A percentile compares a stretch with the other conserved stretches of the same genome.
phyloP scores from a whole-genome alignment of 1,140 invertebrate species.

The Odontomachus brunneus region DNA sequence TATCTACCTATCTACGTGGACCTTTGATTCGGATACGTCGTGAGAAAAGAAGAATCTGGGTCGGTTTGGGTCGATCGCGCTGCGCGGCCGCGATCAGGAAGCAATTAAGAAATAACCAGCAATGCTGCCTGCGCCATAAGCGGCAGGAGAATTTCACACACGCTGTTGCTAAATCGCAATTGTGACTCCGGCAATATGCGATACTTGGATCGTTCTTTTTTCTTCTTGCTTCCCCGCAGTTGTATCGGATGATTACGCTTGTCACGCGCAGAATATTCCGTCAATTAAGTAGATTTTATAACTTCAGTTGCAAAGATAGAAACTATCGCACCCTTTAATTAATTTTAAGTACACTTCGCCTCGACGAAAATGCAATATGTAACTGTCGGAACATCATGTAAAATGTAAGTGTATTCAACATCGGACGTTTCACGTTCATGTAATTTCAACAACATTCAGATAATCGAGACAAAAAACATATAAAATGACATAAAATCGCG shows the following conservation, averaged over 20 bases:
- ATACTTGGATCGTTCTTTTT: not conserved
- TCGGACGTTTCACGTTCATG: no score
- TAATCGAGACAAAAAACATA: not conserved
- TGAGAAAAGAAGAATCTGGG: constrained; percentile 54
- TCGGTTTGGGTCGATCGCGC: constrained; percentile 10
- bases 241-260: not conserved
- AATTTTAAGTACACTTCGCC: not conserved
- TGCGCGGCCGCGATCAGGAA: constrained; percentile 40
- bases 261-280: not conserved
- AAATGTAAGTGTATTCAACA: no score
- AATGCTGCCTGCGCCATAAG: constrained; percentile 18
- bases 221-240: not conserved
- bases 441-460: not conserved
- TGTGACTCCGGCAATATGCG: not conserved
- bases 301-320: not conserved
- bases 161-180: not conserved
- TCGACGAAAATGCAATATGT: not conserved
- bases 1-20: not conserved
- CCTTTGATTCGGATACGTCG: not conserved
- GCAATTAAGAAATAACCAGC: constrained; percentile 54
- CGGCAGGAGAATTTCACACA: constrained; percentile 26
- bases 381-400: no score
- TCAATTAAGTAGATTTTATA: not conserved
- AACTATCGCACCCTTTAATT: not conserved
- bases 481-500: not conserved